phyloP scores from a whole-genome alignment of 1,140 invertebrate species.

The Diabrotica undecimpunctata region DNA sequence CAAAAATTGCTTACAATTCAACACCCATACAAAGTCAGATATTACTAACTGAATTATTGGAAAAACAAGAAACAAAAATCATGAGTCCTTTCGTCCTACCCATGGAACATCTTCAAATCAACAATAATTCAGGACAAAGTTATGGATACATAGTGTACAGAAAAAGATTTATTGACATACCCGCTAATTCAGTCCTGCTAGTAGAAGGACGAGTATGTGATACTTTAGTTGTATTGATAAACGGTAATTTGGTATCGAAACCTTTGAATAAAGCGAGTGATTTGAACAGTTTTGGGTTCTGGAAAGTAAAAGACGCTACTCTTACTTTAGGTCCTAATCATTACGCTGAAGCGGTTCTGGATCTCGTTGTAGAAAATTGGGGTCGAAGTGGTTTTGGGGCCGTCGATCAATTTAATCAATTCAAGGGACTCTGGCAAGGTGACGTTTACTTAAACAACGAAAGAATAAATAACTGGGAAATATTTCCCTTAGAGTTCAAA shows the following conservation, averaged over 20 bases:
- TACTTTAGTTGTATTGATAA: slow-evolving; percentile 51
- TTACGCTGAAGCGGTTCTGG: slow-evolving; percentile 42
- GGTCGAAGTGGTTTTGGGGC: slow-evolving; percentile 57
- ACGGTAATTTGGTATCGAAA: slow-evolving; percentile 46
- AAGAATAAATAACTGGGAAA: slow-evolving; percentile 49
- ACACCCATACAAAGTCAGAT: slow-evolving; percentile 32
- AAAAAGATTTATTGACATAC: slow-evolving; percentile 38
- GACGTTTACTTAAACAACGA: slow-evolving; percentile 48
- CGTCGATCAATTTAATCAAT: slow-evolving; percentile 48
- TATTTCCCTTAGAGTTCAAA: slow-evolving; percentile 54
- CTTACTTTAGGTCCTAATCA: slow-evolving; percentile 17
- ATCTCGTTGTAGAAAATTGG: slow-evolving; percentile 60
- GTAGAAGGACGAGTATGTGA: slow-evolving; percentile 52
- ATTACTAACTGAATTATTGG: slow-evolving; percentile 35
- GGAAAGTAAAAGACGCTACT: slow-evolving; percentile 43
- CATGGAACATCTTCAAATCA: slow-evolving; percentile 57
- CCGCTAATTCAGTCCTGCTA: slow-evolving; percentile 36
- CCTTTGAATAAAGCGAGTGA: slow-evolving; percentile 36
- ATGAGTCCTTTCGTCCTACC: slow-evolving; percentile 35
- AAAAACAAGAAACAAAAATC: slow-evolving; percentile 21
- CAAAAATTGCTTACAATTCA: slow-evolving; percentile 41
- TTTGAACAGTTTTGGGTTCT: slow-evolving; percentile 49
- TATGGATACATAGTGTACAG: slow-evolving; percentile 57
- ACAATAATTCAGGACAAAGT: slow-evolving; percentile 54
- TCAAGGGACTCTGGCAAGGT: slow-evolving; percentile 53